These are phyloP conservation scores for Pygoscelis adeliae DNA, from an alignment of 2,113 vertebrate species.

Conservation along the genomic window DNA sequence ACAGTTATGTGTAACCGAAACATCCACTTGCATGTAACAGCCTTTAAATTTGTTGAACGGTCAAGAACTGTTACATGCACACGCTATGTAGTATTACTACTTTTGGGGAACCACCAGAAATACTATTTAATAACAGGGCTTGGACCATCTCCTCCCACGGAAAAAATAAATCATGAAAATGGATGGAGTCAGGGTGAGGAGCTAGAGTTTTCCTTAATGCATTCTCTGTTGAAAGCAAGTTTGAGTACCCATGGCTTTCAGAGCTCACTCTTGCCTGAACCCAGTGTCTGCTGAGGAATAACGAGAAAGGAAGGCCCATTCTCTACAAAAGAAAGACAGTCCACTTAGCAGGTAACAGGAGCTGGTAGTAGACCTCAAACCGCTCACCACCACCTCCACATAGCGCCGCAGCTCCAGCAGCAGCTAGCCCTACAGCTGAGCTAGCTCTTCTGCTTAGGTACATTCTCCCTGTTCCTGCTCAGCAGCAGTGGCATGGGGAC, in stretches of 20 bases:
- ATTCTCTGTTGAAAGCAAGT: background rate
- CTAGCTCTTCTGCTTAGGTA: background rate
- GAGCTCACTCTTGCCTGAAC: background rate
- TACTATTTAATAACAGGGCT: background rate
- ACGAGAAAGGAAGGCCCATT: background rate
- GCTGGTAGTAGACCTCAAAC: background rate
- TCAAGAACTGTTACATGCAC: background rate
- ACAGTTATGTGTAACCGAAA: slow-evolving; percentile 57
- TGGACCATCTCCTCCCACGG: background rate
- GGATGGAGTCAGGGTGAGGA: background rate
- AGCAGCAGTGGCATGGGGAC: background rate
- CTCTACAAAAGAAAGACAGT: background rate
- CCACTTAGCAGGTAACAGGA: background rate
- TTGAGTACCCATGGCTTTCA: background rate
- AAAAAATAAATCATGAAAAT: background rate
- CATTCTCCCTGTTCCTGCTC: background rate
- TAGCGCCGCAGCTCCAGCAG: background rate
- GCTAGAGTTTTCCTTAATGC: background rate
- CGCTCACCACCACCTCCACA: background rate
- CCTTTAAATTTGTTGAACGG: slow-evolving; percentile 2
- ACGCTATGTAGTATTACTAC: background rate
- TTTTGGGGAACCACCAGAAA: background rate
- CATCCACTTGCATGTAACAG: slow-evolving; percentile 18
- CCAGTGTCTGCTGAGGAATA: background rate
- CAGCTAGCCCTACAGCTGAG: background rate